Base-by-base conservation (phyloP, 2,888 invertebrate genomes). In the Diogma glabrata region DNA sequence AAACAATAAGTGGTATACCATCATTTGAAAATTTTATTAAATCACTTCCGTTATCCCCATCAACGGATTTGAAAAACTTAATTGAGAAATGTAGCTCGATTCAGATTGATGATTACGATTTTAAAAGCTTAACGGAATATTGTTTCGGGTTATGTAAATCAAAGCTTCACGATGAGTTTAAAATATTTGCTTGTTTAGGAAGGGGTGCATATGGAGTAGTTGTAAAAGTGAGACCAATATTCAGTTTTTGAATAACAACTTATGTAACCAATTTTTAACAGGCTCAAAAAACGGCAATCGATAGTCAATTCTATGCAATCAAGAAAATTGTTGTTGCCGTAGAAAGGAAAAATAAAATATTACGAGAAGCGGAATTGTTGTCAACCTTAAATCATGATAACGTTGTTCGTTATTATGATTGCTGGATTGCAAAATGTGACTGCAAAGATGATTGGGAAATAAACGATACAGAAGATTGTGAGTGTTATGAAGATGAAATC, bases 371-470 rank as follows among this genome's bases (percentile, higher is more conserved):
- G 1, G 89, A 89, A 67, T 70, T 94, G 3, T 71, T 95, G 1
- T 92, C 93, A 0, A 74, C 88, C 52, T 72, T 95, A 23, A 91
- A 91, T 70, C 94, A 95, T 68, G 93, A 93, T 67, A 92, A 94
- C 69, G 89, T 95, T 2, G 94, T 95, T 1, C 75, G 91, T 20
- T 91, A 90, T 70, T 92, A 84, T 67, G 89, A 89, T 66, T 90
- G 93, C 0, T 94, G 94, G 94, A 87, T 92, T 33, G 93, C 93
- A 65, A 78, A 36, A n/a, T 10, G 66, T 61, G 47, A 33, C 12
- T 12, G 14, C 10, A 33, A 14, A 33, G 51, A 46, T 6, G 49
- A 51, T 28, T 46, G 46, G 1, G 33, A 48, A n/a, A 28, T 16
- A 12, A 56, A 57, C 6, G 38, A 38, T 38, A 9, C 17, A 38